phyloP scores from a whole-genome alignment of 2,888 invertebrate species.

The Polymixis flavicincta region DNA sequence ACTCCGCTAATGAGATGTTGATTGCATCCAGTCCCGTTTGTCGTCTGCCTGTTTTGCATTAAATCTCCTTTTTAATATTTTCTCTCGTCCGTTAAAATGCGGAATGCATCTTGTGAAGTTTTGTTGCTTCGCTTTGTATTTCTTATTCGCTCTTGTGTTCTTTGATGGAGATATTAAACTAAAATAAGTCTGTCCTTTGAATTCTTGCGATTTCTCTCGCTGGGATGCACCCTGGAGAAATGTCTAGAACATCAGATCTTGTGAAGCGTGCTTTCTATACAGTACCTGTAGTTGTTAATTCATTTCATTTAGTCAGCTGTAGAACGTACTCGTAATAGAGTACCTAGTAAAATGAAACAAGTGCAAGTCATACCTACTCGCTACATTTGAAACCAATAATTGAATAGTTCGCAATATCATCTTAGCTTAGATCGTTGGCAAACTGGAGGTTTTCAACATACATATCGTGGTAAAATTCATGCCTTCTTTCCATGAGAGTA shows the following conservation, averaged over 20 bases:
- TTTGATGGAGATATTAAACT: constrained; percentile 63
- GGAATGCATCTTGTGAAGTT: constrained; percentile 81
- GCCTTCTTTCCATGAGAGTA: too few relatives aligned
- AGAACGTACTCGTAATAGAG: not conserved
- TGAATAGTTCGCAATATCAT: not conserved
- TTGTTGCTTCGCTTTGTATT: constrained; percentile 71
- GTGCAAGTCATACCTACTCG: not conserved
- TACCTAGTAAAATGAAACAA: constrained; percentile 11
- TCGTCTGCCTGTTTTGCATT: constrained; percentile 81
- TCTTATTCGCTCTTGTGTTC: constrained; percentile 47
- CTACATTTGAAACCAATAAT: too few relatives aligned
- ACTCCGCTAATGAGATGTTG: constrained; percentile 89
- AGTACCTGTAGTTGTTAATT: constrained; percentile 17
- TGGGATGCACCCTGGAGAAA: constrained; percentile 23
- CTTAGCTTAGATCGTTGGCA: not conserved
- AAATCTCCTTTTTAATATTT: constrained; percentile 75
- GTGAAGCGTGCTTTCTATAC: not conserved
- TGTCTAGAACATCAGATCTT: constrained; percentile 15
- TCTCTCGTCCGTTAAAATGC: constrained; percentile 77
- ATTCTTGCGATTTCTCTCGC: constrained; percentile 32
- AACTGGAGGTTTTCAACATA: not conserved
- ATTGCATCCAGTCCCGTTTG: constrained; percentile 86
- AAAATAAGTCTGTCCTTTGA: constrained; percentile 48
- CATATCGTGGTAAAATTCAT: too few relatives aligned
- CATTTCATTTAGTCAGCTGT: not conserved